Base-by-base conservation (phyloP, 2,888 invertebrate genomes). In the Coelopa pilipes region DNA sequence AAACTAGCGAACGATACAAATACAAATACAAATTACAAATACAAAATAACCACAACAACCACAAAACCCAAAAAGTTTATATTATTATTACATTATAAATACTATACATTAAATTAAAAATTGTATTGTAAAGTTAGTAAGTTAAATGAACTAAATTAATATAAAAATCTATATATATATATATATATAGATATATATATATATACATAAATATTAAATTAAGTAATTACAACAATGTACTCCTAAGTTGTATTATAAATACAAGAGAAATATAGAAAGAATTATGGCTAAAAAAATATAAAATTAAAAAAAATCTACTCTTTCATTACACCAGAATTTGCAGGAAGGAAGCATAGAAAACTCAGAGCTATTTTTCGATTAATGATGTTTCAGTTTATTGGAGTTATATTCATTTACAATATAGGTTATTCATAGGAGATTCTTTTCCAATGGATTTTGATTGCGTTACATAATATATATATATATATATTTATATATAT, bases 221-320 rank as follows among this genome's bases (percentile, higher is more conserved):
- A 74, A 76, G 74, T 77, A 78, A 74, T 76, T 73, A 59, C 70
- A 70, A 79, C 74, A 78, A 80, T 78, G 77, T 79, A 78, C 76
- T 77, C 76, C 73, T 82, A 82, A 81, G 81, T 79, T 82, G 82
- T 82, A 82, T 79, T 78, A 83, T 81, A 83, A 81, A 82, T 79
- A 81, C 80, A 80, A 82, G 55, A 72, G 71, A 82, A 82, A 82
- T 82, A 82, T 82, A 82, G 82, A 80, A 81, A 77, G 81, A 83
- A 83, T 82, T 83, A 82, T 82, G 81, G 72, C 66, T 72, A 71
- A 71, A 66, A 70, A 71, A 71, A 80, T 81, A 81, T n/a, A 81
- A 82, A 60, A 57, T 79, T 77, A 78, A 79, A 74, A 76, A 53
- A 70, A 76, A 76, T 59, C 21, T 17, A 55, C 55, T 12, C 62